Percentiles rank a stretch among this genome's conserved stretches.
Conservation (phyloP, 2,797 vertebrate species). For the Enteromius thamalakanensis region DNA sequence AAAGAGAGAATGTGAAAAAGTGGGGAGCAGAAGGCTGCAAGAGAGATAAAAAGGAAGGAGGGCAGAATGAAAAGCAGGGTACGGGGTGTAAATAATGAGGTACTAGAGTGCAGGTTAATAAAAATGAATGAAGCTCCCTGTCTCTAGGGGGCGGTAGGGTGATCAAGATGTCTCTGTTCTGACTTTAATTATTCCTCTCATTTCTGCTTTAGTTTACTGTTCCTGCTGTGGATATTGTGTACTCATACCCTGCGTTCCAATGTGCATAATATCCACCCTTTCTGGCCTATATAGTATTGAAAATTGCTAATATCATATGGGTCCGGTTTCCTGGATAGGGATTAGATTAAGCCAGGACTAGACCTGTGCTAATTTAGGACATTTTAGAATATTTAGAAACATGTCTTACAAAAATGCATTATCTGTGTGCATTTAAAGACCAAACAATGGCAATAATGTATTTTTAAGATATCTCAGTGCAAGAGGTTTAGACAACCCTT, state of each 20-base stretch:
- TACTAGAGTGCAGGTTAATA: constrained; percentile 7
- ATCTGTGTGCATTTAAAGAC: too few species aligned
- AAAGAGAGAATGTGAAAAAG: constrained; percentile 16
- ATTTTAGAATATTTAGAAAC: too few species aligned
- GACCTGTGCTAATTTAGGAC: too few species aligned
- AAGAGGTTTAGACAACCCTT: too few species aligned
- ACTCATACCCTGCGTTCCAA: neutral
- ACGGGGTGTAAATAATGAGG: constrained; percentile 6
- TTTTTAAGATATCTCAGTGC: too few species aligned
- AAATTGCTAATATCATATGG: too few species aligned
- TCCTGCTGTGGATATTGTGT: neutral
- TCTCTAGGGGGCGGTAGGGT: constrained; percentile 20
- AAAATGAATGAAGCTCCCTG: constrained; percentile 25
- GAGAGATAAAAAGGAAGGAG: neutral
- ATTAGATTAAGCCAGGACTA: too few species aligned
- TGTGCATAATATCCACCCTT: too few species aligned
- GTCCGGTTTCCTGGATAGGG: too few species aligned
- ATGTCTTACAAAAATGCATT: too few species aligned
- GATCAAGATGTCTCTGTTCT: constrained; percentile 23
- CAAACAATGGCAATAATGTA: too few species aligned
- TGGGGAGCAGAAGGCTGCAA: neutral
- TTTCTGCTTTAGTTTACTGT: neutral
- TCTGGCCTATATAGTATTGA: too few species aligned
- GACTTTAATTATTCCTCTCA: constrained; percentile 42
- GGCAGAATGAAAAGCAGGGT: neutral